phyloP scores from a whole-genome alignment of 2,113 vertebrate species.

The Hippocampus comes region DNA sequence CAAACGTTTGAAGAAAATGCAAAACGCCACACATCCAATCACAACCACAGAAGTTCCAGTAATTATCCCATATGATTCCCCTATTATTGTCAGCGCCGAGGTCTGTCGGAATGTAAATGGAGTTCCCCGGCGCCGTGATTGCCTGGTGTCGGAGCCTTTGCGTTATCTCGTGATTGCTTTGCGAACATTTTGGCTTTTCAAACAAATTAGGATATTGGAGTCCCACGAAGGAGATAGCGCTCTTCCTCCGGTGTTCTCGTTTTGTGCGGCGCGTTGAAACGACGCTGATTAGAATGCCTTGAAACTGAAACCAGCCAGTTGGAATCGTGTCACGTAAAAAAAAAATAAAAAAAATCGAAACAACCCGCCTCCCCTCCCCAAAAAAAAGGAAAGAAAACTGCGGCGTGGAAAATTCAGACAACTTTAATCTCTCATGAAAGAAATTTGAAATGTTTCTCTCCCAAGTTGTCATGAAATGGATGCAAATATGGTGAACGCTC shows the following conservation, averaged over 20 bases:
- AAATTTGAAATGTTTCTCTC: constrained; percentile 14
- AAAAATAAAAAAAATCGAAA: background rate
- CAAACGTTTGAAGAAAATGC: constrained; percentile 4
- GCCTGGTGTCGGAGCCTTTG: background rate
- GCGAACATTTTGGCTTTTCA: constrained; percentile 2
- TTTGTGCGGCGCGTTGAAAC: constrained; percentile 1
- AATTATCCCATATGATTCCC: background rate
- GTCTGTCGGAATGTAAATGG: background rate
- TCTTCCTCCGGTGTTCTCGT: constrained; percentile 5
- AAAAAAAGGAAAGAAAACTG: background rate
- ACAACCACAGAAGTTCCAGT: background rate
- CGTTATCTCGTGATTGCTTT: background rate
- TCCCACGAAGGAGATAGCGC: constrained; percentile 1
- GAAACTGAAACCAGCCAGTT: background rate
- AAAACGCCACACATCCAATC: background rate
- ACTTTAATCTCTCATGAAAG: constrained; percentile 4
- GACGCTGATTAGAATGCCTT: constrained; percentile 7
- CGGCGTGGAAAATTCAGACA: background rate
- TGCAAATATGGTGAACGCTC: background rate
- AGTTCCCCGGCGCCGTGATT: background rate
- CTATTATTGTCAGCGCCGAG: background rate
- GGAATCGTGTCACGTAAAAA: background rate
- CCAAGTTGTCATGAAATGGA: constrained; percentile 2
- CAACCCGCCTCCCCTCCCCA: too few species aligned
- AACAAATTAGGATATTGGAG: constrained; percentile 11